Conservation (phyloP, 2,888 invertebrate genomes). For the Brenthis daphne region DNA sequence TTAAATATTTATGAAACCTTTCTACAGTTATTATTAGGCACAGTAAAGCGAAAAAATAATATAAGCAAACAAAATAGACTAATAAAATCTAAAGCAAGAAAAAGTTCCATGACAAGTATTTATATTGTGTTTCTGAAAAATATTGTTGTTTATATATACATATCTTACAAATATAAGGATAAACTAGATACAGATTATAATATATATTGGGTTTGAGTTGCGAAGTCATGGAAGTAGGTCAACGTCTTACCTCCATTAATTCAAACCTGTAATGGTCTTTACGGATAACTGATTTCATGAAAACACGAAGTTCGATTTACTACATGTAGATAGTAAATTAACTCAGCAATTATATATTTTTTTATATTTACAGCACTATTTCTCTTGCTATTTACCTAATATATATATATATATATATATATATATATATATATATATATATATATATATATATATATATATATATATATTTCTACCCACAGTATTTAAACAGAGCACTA, state of each 20-base stretch:
- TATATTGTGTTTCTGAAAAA: no score
- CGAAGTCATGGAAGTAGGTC: conserved; percentile 20
- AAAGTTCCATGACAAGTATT: no score
- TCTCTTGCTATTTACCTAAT: no score
- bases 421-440: no score
- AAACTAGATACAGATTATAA: not conserved
- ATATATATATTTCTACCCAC: no score
- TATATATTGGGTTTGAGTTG: not conserved
- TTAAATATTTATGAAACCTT: no score
- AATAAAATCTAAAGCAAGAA: not conserved
- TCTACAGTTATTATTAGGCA: no score
- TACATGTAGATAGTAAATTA: conserved; percentile 20
- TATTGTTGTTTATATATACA: no score
- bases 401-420: no score
- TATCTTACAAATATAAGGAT: not conserved
- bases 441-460: no score
- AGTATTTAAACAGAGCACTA: no score
- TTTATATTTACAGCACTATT: no score
- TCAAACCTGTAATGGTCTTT: conserved; percentile 29
- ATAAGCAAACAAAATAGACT: not conserved
- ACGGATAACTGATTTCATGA: conserved; percentile 28
- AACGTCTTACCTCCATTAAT: conserved; percentile 26
- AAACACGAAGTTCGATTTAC: conserved; percentile 30
- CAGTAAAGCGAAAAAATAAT: not conserved
- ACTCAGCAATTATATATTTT: not conserved